These are phyloP conservation scores for Sebastes trivittatus DNA, from an alignment of 2,797 vertebrate genomes.

Conservation along the genomic window DNA sequence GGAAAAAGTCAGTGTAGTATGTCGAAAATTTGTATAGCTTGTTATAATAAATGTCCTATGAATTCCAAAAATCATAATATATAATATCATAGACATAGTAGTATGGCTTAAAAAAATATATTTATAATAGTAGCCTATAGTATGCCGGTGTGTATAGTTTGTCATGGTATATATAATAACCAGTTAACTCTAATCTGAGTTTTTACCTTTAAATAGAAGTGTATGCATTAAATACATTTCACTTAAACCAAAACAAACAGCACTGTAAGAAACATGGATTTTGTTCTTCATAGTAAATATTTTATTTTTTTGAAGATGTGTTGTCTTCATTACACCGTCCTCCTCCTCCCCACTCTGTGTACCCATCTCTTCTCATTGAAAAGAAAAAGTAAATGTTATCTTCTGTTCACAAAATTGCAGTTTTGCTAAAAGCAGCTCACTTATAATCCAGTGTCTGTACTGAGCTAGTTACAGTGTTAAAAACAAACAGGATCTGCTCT, in stretches of 20 bases:
- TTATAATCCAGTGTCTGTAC: conserved; percentile 32
- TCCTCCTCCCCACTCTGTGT: background rate
- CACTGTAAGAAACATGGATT: background rate
- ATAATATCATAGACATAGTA: too few relatives aligned
- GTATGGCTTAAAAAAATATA: too few relatives aligned
- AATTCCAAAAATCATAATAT: too few relatives aligned
- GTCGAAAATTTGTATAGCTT: too few relatives aligned
- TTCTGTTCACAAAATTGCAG: background rate
- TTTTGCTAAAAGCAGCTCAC: conserved; percentile 1
- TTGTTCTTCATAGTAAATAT: background rate
- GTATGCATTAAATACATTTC: background rate
- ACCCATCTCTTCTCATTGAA: background rate
- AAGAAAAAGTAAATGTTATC: background rate
- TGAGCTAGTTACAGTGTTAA: conserved; percentile 28
- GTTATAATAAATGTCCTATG: too few relatives aligned
- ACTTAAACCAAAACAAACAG: background rate
- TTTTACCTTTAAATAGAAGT: background rate
- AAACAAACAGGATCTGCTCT: background rate
- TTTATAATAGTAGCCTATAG: too few relatives aligned
- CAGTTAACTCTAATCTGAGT: background rate
- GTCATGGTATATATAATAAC: background rate
- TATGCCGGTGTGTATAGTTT: too few relatives aligned
- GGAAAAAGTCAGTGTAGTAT: too few relatives aligned
- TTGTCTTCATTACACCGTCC: background rate
- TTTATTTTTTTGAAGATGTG: background rate